Percentiles rank a stretch among this genome's conserved stretches.
These are phyloP conservation scores for Osedax fenrisi DNA, from an alignment of 2,888 invertebrate genomes.

Conservation along the genomic window DNA sequence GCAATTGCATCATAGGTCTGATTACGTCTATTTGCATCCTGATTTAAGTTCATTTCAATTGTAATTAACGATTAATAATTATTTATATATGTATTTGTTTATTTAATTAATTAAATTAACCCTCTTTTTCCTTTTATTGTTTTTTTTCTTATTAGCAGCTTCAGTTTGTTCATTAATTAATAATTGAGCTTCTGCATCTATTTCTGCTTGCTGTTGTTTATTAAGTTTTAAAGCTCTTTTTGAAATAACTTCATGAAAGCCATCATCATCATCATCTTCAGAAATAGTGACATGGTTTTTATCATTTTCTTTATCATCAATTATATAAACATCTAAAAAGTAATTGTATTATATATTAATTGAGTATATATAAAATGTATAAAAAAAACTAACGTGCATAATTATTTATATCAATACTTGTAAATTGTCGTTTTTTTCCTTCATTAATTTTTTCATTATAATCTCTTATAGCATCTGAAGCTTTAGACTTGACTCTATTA, in stretches of 20 bases:
- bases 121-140: neutral
- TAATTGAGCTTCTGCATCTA: neutral
- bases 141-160: neutral
- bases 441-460: neutral
- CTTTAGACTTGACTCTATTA: neutral
- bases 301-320: no score
- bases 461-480: neutral
- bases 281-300: no score
- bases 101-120: no score
- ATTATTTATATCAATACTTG: neutral
- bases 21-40: no score
- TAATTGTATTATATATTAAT: no score
- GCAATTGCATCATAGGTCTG: no score
- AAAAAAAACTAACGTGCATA: neutral
- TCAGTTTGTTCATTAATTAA: neutral
- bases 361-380: no score
- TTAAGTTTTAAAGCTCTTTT: neutral
- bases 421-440: neutral
- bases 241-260: neutral
- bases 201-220: neutral
- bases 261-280: neutral
- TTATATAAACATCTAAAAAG: no score
- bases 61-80: no score
- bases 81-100: no score
- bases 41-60: no score